Evolutionary conservation across 23 tunicate species (phyloP), one percentile per base, ranked within the genome.

Genomic region (Ciona savignyi): DNA sequence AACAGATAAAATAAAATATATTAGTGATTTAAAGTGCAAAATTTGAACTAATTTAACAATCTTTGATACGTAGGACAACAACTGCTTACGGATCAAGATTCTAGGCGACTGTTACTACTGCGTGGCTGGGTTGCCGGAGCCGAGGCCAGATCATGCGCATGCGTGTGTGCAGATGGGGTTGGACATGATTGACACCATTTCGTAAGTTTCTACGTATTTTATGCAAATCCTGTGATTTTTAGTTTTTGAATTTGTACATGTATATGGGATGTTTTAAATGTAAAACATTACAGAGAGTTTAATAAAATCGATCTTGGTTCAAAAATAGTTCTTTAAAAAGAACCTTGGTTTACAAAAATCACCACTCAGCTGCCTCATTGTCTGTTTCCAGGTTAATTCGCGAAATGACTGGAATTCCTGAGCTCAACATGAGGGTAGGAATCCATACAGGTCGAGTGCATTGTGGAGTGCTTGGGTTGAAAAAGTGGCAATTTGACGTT

Each of bases 401-500:
- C 0, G 84, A 80, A 61, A 87, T 93, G 66, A 93, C 98, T 23
- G 87, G 87, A 22, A 86, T 86, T 2, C 80, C 93, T 0, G 98
- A 82, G 61, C 51, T 93, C 73, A 81, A 93, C 80, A 93, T 93
- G 98, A 49, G 98, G 29, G 98, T 93, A 4, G 99, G 99, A 21
- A 94, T 94, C 28, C 99, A 94, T 67, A 77, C 90, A 2, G 99
- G 99, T 1, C 82, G 99, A 3, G 99, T 94, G 25, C 99, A 94
- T 64, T 94, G 99, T 68, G 99, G 99, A 1, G 99, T 94, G 70
- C 90, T 94, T 25, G 99, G 99, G 4, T 76, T 94, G 27, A 94
- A 94, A 65, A 94, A 94, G 63, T 94, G 99, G 99, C 99, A 94
- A 71, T 94, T 94, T 35, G 99, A 94, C 65, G 99, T 94, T 15